These are phyloP conservation scores for Sinohyriopsis cumingii DNA, from an alignment of 2,888 invertebrate genomes.

Conservation along the genomic window DNA sequence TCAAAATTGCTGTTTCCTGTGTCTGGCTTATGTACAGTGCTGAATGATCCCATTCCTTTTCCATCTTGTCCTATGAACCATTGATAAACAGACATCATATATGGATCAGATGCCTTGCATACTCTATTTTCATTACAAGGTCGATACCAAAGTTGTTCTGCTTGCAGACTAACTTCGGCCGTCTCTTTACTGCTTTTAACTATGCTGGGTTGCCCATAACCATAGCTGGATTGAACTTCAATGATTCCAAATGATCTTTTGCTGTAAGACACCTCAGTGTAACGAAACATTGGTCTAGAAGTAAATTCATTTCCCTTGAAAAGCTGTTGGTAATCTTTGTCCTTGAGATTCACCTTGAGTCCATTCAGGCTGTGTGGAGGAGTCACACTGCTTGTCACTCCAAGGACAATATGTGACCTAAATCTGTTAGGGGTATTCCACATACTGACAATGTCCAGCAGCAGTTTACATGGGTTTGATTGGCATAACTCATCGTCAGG, in stretches of 20 bases:
- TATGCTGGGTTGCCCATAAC: slow-evolving; percentile 19
- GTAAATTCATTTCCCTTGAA: slow-evolving; percentile 15
- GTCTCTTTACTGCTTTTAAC: slow-evolving; percentile 10
- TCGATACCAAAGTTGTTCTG: slow-evolving; percentile 29
- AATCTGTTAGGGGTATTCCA: slow-evolving; percentile 40
- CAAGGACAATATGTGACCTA: slow-evolving; percentile 27
- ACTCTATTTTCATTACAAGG: slow-evolving; percentile 11
- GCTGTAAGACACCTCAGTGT: slow-evolving; percentile 5
- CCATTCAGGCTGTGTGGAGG: slow-evolving; percentile 13
- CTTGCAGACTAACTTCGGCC: slow-evolving; percentile 3
- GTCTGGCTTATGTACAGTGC: too few species aligned
- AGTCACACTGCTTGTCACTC: slow-evolving; percentile 6
- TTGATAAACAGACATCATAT: slow-evolving; percentile 18
- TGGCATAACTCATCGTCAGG: slow-evolving; percentile 14
- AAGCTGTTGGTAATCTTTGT: slow-evolving; percentile 15
- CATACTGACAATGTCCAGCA: slow-evolving; percentile 30
- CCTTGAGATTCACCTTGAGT: slow-evolving; percentile 8
- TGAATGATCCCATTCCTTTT: neutral
- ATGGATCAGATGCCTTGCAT: slow-evolving; percentile 13
- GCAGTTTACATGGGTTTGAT: slow-evolving; percentile 12
- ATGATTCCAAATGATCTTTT: slow-evolving; percentile 21
- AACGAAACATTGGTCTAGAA: slow-evolving; percentile 19
- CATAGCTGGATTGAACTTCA: slow-evolving; percentile 19
- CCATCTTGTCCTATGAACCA: slow-evolving; percentile 15
- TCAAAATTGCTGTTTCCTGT: neutral